Percentiles rank a stretch among this genome's conserved stretches.
These are phyloP conservation scores for Perca schrenkii DNA, from an alignment of 2,113 vertebrate species.

Conservation along the genomic window DNA sequence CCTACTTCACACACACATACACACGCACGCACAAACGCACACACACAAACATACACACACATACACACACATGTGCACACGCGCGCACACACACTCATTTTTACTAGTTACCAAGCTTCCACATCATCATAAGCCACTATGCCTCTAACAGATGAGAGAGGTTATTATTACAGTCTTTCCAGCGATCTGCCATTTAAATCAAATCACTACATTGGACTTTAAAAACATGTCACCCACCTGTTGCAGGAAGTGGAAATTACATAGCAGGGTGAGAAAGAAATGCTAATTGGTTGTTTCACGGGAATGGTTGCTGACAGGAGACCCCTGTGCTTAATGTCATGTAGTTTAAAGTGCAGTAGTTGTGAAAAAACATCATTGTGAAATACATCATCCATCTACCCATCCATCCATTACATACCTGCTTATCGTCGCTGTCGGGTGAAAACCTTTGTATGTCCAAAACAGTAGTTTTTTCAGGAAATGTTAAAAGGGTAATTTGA, in stretches of 20 bases:
- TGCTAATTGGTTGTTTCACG: conserved; percentile 40
- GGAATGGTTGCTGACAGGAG: conserved; percentile 27
- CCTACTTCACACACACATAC: conserved; percentile 28
- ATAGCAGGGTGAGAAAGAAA: conserved; percentile 35
- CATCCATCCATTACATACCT: too few relatives aligned
- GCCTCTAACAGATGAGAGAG: conserved; percentile 24
- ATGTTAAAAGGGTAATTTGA: too few relatives aligned
- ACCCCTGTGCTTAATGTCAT: conserved; percentile 6
- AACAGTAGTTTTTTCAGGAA: too few relatives aligned
- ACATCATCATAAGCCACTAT: conserved; percentile 24
- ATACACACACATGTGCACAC: background rate
- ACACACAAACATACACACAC: too few relatives aligned
- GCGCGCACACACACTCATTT: conserved; percentile 20
- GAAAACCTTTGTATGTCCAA: too few relatives aligned
- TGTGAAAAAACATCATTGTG: background rate
- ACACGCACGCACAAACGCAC: conserved; percentile 22
- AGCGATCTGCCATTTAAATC: conserved; percentile 55
- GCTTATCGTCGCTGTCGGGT: too few relatives aligned
- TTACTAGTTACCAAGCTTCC: conserved; percentile 10
- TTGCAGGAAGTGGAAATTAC: conserved; percentile 68
- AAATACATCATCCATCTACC: background rate
- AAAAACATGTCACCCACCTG: conserved; percentile 71
- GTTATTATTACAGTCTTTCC: conserved; percentile 45
- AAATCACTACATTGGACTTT: conserved; percentile 64
- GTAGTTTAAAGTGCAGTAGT: background rate